phyloP scores from a whole-genome alignment of 2,797 vertebrate genomes.

The Hyperoplus immaculatus region DNA sequence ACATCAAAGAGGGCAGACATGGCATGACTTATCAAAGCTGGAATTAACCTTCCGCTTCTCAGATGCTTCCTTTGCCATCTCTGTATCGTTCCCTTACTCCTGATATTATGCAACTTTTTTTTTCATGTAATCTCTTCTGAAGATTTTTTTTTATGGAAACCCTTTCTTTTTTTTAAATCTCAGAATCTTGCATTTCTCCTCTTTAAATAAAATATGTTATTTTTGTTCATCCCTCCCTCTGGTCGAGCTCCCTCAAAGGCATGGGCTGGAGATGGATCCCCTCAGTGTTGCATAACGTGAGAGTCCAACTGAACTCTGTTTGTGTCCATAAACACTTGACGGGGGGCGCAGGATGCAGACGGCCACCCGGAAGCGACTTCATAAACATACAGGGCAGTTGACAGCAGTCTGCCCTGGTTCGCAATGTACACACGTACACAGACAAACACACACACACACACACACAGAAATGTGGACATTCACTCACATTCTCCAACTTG shows the following conservation, averaged over 20 bases:
- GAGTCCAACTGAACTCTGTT: constrained; percentile 54
- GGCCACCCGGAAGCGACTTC: constrained; percentile 58
- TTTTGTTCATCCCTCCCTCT: background rate
- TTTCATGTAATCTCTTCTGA: background rate
- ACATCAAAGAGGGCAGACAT: constrained; percentile 76
- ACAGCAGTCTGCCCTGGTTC: constrained; percentile 25
- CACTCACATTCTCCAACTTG: constrained; percentile 12
- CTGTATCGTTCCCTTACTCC: background rate
- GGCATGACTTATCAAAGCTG: constrained; percentile 67
- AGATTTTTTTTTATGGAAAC: constrained; percentile 5
- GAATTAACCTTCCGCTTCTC: constrained; percentile 30
- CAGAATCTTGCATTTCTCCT: background rate
- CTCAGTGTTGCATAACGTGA: constrained; percentile 58
- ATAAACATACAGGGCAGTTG: constrained; percentile 59
- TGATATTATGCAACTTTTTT: background rate
- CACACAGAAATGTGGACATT: background rate
- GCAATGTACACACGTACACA: constrained; percentile 10
- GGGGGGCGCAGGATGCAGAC: constrained; percentile 60
- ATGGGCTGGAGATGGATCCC: constrained; percentile 40
- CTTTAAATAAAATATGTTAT: background rate
- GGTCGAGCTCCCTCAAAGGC: background rate
- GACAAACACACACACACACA: constrained; percentile 17
- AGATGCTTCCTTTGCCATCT: background rate
- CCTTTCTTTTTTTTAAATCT: background rate
- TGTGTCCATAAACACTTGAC: constrained; percentile 65